phyloP scores from a whole-genome alignment of 1,140 invertebrate species.

The Apolygus lucorum region DNA sequence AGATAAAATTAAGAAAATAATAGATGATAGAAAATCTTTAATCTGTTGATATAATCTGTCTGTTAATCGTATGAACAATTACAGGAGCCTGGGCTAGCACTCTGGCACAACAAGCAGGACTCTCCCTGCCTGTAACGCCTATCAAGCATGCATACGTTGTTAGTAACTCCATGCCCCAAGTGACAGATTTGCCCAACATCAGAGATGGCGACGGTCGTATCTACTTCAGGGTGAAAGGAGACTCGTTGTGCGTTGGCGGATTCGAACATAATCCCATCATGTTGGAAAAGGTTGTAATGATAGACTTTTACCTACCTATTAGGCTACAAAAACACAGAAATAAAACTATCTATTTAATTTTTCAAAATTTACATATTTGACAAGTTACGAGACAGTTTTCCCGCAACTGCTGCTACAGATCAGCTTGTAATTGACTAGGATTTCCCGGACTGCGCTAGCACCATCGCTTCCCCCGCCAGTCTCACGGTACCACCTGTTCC shows the following conservation, averaged over 20 bases:
- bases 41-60: neutral
- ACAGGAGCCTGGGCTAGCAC: slow-evolving; percentile 68
- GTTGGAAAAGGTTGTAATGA: slow-evolving; percentile 64
- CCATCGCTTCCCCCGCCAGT: no score
- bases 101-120: slow-evolving; percentile 58
- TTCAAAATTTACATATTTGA: no score
- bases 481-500: no score
- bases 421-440: no score
- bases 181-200: slow-evolving; percentile 66
- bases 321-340: no score
- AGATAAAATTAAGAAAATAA: no score
- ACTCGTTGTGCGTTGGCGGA: slow-evolving; percentile 71
- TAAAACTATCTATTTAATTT: no score
- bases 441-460: no score
- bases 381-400: no score
- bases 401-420: no score
- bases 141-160: slow-evolving; percentile 86
- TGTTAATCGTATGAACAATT: neutral
- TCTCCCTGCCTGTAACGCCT: slow-evolving; percentile 62
- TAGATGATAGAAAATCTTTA: no score
- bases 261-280: slow-evolving; percentile 78
- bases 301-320: no score
- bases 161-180: slow-evolving; percentile 62
- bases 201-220: slow-evolving; percentile 73
- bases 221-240: slow-evolving; percentile 65